These are phyloP conservation scores for Formicarius rufipectus DNA, from an alignment of 2,113 vertebrate genomes.

Conservation along the genomic window DNA sequence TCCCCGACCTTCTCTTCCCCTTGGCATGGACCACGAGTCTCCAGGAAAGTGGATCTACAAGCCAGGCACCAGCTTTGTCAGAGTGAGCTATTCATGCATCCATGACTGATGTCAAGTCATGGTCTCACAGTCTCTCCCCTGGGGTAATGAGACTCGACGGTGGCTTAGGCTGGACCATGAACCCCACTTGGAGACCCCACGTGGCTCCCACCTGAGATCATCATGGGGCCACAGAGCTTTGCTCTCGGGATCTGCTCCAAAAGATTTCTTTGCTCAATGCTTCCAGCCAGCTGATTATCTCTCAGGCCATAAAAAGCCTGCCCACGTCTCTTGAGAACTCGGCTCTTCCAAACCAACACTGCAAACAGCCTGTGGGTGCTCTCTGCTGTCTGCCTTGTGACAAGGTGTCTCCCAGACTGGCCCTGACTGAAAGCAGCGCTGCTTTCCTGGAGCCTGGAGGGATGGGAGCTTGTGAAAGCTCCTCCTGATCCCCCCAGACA, in stretches of 20 bases:
- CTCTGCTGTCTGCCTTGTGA: background rate
- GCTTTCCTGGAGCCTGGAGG: background rate
- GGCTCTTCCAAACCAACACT: background rate
- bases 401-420: background rate
- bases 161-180: background rate
- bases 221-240: background rate
- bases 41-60: background rate
- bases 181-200: background rate
- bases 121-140: background rate
- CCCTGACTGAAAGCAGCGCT: background rate
- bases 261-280: background rate
- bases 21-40: background rate
- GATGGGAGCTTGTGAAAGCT: fast-evolving
- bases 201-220: background rate
- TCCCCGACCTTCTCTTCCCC: background rate
- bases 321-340: background rate
- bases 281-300: background rate
- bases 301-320: background rate
- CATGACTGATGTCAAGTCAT: background rate
- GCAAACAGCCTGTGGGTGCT: background rate
- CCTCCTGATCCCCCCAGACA: fast-evolving
- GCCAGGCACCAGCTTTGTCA: background rate
- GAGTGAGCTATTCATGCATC: background rate
- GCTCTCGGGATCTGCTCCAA: background rate
- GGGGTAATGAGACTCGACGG: background rate